A percentile compares a stretch with the other conserved stretches of the same genome.
These are phyloP conservation scores for Stegostoma tigrinum DNA, from an alignment of 2,113 vertebrate species.

Conservation along the genomic window DNA sequence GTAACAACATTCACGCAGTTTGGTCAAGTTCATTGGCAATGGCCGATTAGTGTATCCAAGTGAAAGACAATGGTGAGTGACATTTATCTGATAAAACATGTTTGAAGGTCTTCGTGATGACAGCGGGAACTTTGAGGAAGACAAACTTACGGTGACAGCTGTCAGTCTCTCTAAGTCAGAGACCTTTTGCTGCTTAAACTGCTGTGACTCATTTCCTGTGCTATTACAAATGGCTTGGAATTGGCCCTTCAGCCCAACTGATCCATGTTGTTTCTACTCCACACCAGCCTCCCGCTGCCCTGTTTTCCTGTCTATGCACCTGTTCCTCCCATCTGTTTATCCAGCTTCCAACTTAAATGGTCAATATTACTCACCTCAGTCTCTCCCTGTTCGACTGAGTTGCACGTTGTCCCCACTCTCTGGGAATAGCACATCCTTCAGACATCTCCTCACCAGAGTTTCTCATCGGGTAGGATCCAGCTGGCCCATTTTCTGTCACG, in stretches of 20 bases:
- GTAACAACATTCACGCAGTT: neutral
- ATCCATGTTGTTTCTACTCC: neutral
- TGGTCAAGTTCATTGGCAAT: neutral
- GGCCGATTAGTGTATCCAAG: neutral
- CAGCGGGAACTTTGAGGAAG: neutral
- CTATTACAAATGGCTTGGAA: no score
- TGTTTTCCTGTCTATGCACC: no score
- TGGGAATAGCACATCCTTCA: neutral
- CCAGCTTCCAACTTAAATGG: neutral
- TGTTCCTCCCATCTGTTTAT: neutral
- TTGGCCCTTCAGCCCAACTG: neutral
- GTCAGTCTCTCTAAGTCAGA: neutral
- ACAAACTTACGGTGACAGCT: neutral
- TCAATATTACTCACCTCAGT: neutral
- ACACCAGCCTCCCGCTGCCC: neutral
- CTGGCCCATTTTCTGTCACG: no score
- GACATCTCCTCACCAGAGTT: no score
- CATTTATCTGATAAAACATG: neutral
- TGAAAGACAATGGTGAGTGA: neutral
- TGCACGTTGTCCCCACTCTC: neutral
- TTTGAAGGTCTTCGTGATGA: neutral
- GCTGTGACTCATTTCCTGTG: neutral
- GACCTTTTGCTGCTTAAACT: neutral
- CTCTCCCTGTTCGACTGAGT: neutral
- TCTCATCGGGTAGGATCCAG: no score